Conservation (phyloP, 2,113 vertebrate genomes). For the Tachysurus vachellii region DNA sequence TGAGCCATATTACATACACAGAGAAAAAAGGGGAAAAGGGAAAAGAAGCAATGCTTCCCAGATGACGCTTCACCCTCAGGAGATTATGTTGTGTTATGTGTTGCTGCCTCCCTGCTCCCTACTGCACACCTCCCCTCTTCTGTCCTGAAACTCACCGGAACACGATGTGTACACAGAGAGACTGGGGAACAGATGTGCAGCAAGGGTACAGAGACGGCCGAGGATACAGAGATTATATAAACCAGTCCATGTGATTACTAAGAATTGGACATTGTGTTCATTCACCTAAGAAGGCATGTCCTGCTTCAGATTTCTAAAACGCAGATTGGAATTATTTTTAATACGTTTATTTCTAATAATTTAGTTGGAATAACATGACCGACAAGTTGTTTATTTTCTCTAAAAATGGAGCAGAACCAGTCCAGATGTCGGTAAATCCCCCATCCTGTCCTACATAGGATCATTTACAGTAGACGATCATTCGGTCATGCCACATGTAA, state of each 20-base stretch:
- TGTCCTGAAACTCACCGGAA: slow-evolving; percentile 38
- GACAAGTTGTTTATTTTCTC: not conserved
- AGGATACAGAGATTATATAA: slow-evolving; percentile 25
- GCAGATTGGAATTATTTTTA: not conserved
- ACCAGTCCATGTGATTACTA: not conserved
- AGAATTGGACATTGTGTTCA: not conserved
- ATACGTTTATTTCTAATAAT: not conserved
- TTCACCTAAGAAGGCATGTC: not conserved
- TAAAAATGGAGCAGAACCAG: not conserved
- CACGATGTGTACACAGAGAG: slow-evolving; percentile 35
- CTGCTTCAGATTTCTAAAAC: not conserved
- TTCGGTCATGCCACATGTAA: slow-evolving; percentile 5
- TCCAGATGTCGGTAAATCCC: slow-evolving; percentile 13
- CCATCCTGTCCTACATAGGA: not conserved
- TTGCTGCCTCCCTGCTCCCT: slow-evolving; percentile 19
- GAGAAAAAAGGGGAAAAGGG: slow-evolving; percentile 16
- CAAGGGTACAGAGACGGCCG: not conserved
- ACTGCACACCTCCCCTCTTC: not conserved
- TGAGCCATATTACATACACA: slow-evolving; percentile 20
- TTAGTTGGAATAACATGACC: not conserved
- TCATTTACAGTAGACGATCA: not conserved
- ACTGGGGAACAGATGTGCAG: slow-evolving; percentile 40
- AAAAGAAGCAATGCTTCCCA: slow-evolving; percentile 31
- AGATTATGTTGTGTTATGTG: slow-evolving; percentile 25
- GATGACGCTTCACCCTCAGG: slow-evolving; percentile 40